A percentile compares a stretch with the other conserved stretches of the same genome.
Evolutionary conservation across 2,113 vertebrate species (phyloP).

Genomic region (Lichenostomus cassidix): DNA sequence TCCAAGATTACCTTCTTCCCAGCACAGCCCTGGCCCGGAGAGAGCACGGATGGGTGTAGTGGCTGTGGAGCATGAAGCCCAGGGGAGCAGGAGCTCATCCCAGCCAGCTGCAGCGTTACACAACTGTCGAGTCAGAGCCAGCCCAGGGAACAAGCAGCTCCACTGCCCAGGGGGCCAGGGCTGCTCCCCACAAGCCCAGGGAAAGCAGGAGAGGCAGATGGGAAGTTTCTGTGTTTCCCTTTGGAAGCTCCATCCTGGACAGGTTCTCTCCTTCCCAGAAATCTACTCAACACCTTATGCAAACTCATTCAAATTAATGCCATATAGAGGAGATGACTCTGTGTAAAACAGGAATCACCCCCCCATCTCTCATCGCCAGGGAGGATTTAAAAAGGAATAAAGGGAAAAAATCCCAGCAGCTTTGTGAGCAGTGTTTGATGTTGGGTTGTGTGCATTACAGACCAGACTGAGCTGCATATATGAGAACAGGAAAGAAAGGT

Average conservation of each 20-base stretch:
- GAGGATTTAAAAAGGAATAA: not conserved
- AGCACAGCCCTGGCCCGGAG: rapidly evolving
- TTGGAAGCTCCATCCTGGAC: not conserved
- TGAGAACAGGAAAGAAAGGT: not conserved
- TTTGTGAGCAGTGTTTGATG: not conserved
- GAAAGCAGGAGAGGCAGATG: rapidly evolving
- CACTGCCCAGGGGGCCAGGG: rapidly evolving
- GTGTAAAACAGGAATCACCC: not conserved
- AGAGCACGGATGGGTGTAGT: rapidly evolving
- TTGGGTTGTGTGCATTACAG: not conserved
- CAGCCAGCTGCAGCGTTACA: not conserved
- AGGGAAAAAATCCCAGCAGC: not conserved
- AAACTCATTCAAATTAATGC: not conserved
- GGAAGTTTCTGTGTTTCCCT: not conserved
- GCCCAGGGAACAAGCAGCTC: rapidly evolving
- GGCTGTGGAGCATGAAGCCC: not conserved
- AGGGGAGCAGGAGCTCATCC: not conserved
- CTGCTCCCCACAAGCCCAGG: not conserved
- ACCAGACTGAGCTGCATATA: rapidly evolving
- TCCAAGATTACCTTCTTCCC: too few relatives aligned
- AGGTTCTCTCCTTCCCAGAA: not conserved
- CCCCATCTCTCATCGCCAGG: not conserved
- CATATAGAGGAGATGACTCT: rapidly evolving
- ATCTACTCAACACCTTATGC: not conserved
- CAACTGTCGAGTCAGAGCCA: not conserved